A percentile compares a stretch with the other conserved stretches of the same genome.
Conservation (phyloP, 2,797 vertebrate genomes). For the Neoniphon sammara region DNA sequence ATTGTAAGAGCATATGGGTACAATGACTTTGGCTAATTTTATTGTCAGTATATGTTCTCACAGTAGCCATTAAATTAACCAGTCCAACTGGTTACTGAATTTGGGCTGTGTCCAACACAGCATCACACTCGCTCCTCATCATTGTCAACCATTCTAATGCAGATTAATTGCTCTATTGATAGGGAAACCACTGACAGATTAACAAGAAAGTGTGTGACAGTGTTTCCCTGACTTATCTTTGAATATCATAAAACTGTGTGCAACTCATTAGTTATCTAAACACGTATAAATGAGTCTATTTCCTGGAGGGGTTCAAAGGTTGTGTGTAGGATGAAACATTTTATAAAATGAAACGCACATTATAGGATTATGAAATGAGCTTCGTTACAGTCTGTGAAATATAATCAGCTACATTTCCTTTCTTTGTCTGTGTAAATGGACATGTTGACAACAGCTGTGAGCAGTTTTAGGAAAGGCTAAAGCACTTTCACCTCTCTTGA, state of each 20-base stretch:
- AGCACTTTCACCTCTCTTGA: background rate
- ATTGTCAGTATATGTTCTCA: no score
- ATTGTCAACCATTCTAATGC: no score
- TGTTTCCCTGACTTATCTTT: slow-evolving; percentile 15
- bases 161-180: background rate
- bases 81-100: no score
- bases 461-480: background rate
- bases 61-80: no score
- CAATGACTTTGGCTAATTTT: no score
- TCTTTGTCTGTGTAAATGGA: background rate
- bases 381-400: background rate
- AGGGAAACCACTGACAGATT: background rate
- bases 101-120: no score
- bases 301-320: slow-evolving; percentile 55
- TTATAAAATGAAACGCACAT: background rate
- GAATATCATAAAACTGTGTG: slow-evolving; percentile 5
- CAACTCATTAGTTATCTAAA: slow-evolving; percentile 1
- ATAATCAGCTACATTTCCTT: background rate
- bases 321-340: slow-evolving; percentile 11
- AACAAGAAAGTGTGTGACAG: background rate
- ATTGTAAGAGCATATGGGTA: no score
- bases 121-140: no score
- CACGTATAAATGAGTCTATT: background rate
- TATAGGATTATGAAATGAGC: background rate
- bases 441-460: slow-evolving; percentile 5